Conservation (phyloP, 2,888 invertebrate genomes). For the Himalopsyche kuldschensis region DNA sequence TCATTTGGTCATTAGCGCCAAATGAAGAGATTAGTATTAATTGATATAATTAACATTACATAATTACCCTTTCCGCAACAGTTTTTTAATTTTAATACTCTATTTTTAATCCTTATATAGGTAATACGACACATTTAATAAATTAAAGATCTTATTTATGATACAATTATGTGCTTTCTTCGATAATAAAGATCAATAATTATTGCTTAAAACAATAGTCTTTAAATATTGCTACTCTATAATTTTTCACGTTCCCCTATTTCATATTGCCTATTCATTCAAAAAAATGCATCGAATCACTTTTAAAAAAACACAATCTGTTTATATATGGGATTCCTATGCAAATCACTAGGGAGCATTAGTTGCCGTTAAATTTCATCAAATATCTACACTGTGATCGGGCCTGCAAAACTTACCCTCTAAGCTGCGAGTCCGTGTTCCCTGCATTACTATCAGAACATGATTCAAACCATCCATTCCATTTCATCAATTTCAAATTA, state of each 20-base stretch:
- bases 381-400: background rate
- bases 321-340: background rate
- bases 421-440: background rate
- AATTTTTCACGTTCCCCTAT: background rate
- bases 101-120: too few species aligned
- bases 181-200: too few species aligned
- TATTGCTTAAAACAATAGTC: background rate
- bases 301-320: background rate
- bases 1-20: too few species aligned
- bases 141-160: too few species aligned
- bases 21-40: too few species aligned
- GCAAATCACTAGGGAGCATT: background rate
- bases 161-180: too few species aligned
- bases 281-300: background rate
- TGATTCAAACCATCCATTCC: conserved; percentile 12
- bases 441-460: background rate
- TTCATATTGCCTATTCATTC: background rate
- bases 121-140: too few species aligned
- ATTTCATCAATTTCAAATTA: conserved; percentile 24
- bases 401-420: background rate
- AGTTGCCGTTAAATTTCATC: background rate
- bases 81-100: too few species aligned
- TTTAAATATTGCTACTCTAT: background rate
- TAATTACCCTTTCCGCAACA: too few species aligned
- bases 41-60: too few species aligned